Evolutionary conservation across 2,113 vertebrate genomes (phyloP), one percentile per base, ranked within the genome.

Genomic region (Atherinomorus stipes): DNA sequence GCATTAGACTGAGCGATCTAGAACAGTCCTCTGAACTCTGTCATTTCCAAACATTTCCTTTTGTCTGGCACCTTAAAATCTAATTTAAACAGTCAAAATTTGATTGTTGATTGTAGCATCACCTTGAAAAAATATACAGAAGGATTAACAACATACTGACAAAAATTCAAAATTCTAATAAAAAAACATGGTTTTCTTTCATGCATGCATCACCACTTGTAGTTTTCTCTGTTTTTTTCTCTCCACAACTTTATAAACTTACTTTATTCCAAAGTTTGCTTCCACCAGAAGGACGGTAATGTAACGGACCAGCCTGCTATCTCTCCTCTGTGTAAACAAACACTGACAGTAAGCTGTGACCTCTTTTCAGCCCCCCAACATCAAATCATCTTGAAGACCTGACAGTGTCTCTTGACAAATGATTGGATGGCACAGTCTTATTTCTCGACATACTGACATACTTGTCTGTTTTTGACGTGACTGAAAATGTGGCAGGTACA

Each of bases 321-420:
- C 72, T 62, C 67, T 54, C 49, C 56, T 65, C 62, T 10, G 22
- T 21, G 73, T 78, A 85, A 81, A 84, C 80, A 83, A 65, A 65
- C 57, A 23, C 52, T 15, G 61, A 79, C 80, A 69, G 28, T 49
- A 70, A 82, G 80, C 50, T 19, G 59, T 62, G 84, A 74, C 89
- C 86, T 81, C 68, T 25, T 77, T 72, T 69, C 71, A 59, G 64
- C 76, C 78, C 59, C 40, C 19, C 54, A 69, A 85, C 77, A 64
- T 26, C 0, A 2, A 68, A 47, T 54, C 83, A 31, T 84, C 47
- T 73, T 64, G 9, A 21, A 52, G 60, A 62, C 21, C 19, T 25
- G 71, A 72, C 58, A 2, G 74, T 13, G 18, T 45, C 47, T 18
- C 47, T 13, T 62, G 60, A 64, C 44, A 22, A 49, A 37, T 53